Conservation (phyloP, 2,888 invertebrate species). For the Latheticus oryzae region DNA sequence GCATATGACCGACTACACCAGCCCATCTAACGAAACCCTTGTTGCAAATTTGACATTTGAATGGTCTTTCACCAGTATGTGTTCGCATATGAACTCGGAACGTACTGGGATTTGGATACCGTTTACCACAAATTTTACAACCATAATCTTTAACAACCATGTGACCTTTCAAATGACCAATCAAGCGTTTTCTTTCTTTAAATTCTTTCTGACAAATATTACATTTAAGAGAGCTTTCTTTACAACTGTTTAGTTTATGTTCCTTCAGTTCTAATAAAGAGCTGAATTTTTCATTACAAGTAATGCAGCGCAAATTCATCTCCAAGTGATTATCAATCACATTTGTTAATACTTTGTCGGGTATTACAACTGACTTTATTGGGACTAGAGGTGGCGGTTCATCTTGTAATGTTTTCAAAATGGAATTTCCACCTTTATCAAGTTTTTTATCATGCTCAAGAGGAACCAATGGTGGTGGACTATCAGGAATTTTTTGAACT, state of each 20-base stretch:
- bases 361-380: conserved; percentile 53
- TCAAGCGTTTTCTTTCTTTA: conserved; percentile 58
- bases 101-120: conserved; percentile 63
- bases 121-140: conserved; percentile 63
- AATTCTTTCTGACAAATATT: conserved; percentile 62
- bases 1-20: conserved; percentile 62
- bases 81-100: conserved; percentile 72
- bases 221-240: conserved; percentile 54
- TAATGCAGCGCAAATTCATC: conserved; percentile 54
- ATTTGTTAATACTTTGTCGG: conserved; percentile 43
- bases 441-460: conserved; percentile 49
- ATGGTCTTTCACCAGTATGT: conserved; percentile 67
- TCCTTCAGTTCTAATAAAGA: conserved; percentile 54
- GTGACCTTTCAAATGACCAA: conserved; percentile 62
- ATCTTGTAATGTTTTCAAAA: conserved; percentile 46
- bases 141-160: conserved; percentile 61
- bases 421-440: conserved; percentile 11
- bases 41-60: conserved; percentile 61
- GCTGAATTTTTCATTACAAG: conserved; percentile 56
- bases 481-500: conserved; percentile 42
- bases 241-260: conserved; percentile 54
- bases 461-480: conserved; percentile 61
- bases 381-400: conserved; percentile 61
- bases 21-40: conserved; percentile 63
- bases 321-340: conserved; percentile 48